Conservation (phyloP, 2,888 invertebrate species). For the Folsomia manolachei region DNA sequence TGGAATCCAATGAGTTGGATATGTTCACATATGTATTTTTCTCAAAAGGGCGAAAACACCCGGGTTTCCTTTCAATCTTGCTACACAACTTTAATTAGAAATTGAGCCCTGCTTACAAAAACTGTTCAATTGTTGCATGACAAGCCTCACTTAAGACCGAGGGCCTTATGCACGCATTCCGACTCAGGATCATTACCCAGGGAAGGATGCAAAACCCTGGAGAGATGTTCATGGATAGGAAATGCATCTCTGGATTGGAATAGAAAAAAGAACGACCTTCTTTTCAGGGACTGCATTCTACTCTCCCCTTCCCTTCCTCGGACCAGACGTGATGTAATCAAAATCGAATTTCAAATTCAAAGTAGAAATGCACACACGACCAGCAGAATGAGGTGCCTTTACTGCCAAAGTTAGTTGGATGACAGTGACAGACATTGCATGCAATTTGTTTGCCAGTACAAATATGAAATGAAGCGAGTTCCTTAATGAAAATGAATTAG, state of each 20-base stretch:
- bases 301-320: background rate
- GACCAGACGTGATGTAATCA: conserved; percentile 14
- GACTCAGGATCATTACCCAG: background rate
- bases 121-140: background rate
- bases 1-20: background rate
- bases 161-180: background rate
- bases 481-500: no score
- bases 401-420: background rate
- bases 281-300: conserved; percentile 10
- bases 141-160: no score
- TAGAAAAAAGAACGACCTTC: conserved; percentile 7
- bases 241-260: conserved; percentile 13
- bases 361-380: background rate
- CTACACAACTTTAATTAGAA: no score
- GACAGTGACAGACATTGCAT: conserved; percentile 10
- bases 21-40: no score
- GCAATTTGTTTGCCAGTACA: background rate
- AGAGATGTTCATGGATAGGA: conserved; percentile 11
- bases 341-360: conserved; percentile 18
- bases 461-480: background rate
- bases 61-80: no score
- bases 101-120: background rate
- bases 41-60: no score
- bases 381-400: background rate
- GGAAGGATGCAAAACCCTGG: conserved; percentile 12